A percentile compares a stretch with the other conserved stretches of the same genome.
Conservation (phyloP, 2,113 vertebrate species). For the Anhinga rufa region DNA sequence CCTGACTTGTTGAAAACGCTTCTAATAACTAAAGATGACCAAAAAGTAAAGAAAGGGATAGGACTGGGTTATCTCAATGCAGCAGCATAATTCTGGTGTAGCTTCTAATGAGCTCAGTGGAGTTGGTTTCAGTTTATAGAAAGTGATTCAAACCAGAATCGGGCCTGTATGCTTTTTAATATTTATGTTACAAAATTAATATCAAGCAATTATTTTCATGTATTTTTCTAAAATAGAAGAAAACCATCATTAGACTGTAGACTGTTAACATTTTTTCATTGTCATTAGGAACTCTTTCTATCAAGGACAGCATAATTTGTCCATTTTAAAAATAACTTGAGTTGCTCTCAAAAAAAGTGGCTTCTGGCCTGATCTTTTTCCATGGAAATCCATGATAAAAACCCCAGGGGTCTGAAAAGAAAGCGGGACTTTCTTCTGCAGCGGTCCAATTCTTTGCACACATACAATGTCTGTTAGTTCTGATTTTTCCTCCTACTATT, state of each 20-base stretch:
- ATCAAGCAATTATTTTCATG: background rate
- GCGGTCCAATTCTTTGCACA: background rate
- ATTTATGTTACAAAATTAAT: background rate
- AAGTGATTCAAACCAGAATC: background rate
- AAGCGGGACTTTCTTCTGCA: background rate
- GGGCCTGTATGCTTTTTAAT: background rate
- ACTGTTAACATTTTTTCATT: background rate
- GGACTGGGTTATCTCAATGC: background rate
- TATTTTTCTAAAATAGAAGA: background rate
- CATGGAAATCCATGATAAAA: background rate
- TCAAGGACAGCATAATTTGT: background rate
- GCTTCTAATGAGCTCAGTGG: background rate
- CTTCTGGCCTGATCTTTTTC: background rate
- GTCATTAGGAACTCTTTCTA: background rate
- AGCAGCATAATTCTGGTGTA: background rate
- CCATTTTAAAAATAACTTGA: background rate
- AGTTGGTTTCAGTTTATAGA: background rate
- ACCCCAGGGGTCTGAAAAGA: background rate
- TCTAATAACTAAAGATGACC: background rate
- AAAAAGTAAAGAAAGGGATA: background rate
- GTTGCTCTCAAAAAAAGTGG: background rate
- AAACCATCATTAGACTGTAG: background rate
- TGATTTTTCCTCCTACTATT: background rate
- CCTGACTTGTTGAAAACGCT: background rate
- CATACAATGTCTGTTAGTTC: background rate